Base-by-base conservation (phyloP, 2,888 invertebrate genomes). In the Marasmarcha lunaedactyla region DNA sequence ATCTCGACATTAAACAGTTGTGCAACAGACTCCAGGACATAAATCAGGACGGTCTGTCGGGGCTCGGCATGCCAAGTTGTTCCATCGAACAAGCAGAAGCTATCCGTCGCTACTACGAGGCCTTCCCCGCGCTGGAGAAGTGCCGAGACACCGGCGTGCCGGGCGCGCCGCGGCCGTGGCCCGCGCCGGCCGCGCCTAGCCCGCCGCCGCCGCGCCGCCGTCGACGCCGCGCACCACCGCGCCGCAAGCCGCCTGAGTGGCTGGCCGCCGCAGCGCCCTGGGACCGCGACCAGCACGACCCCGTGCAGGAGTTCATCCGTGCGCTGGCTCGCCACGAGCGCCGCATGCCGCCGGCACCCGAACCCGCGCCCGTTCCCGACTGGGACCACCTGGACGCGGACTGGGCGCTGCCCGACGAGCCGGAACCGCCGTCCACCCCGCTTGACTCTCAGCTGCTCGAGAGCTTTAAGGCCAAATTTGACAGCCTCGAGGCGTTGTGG, bases 1-100 rank as follows among this genome's bases (percentile, higher is more conserved):
- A 90, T 68, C 89, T 93, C 61, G 92, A 93, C 84, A 91, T 94
- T 52, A 92, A 93, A 74, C 93, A 94, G 84, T 85, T 94, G 63
- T 92, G 91, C 74, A 87, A 86, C 53, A 90, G 90, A 77, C 83
- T 93, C 57, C 89, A 90, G 71, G 89, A 91, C 71, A 86, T 90
- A 56, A 71, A 78, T 56, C 64, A 67, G 61, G 70, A 71, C 53
- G 56, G 66, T 58, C 63, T 57, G 57, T 71, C 63, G 53, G 71
- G 54, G 71, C 79, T 63, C 77, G 84, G 71, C 69, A 87, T 83
- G 81, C 81, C 78, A 59, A 73, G 73, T 57, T 66, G 72, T 55
- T 85, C 87, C 44, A 50, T 71, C 45, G 73, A 78, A 55, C 77
- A 79, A 65, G 86, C 85, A 54, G 91, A 91, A 74, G 88, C 89